Evolutionary conservation across 2,888 invertebrate genomes (phyloP).

Genomic region (Notodonta dromedarius): DNA sequence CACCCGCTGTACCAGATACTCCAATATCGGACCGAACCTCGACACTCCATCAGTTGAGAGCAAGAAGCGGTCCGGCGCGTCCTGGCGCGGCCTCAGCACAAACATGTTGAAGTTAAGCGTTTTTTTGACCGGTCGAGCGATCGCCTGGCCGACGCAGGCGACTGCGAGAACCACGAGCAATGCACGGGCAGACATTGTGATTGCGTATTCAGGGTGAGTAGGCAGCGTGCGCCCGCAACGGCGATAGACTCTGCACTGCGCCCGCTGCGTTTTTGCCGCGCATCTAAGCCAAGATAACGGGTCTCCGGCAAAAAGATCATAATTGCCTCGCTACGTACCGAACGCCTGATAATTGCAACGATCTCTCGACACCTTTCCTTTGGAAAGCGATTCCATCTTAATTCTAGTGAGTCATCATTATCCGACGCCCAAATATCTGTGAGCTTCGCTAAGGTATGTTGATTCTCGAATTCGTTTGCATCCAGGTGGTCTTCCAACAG

Average conservation of each 20-base stretch:
- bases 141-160: conserved; percentile 55
- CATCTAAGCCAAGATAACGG: conserved; percentile 79
- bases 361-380: conserved; percentile 80
- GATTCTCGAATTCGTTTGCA: conserved; percentile 14
- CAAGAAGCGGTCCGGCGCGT: conserved; percentile 61
- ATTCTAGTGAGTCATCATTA: conserved; percentile 70
- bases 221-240: conserved; percentile 63
- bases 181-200: conserved; percentile 49
- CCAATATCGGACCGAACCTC: conserved; percentile 87
- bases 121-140: conserved; percentile 65
- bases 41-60: conserved; percentile 72
- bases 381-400: conserved; percentile 78
- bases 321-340: conserved; percentile 70
- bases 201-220: conserved; percentile 17
- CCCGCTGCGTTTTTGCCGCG: conserved; percentile 66
- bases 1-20: conserved; percentile 87
- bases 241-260: conserved; percentile 67
- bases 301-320: conserved; percentile 80
- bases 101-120: conserved; percentile 80
- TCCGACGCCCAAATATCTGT: conserved; percentile 44
- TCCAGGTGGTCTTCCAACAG: conserved; percentile 10
- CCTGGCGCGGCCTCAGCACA: conserved; percentile 66
- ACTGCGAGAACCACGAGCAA: conserved; percentile 57
- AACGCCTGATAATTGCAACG: conserved; percentile 72
- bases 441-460: conserved; percentile 37